Percentiles rank a stretch among this genome's conserved stretches.
phyloP scores from a whole-genome alignment of 1,140 invertebrate species.

The Lordiphosa stackelbergi region DNA sequence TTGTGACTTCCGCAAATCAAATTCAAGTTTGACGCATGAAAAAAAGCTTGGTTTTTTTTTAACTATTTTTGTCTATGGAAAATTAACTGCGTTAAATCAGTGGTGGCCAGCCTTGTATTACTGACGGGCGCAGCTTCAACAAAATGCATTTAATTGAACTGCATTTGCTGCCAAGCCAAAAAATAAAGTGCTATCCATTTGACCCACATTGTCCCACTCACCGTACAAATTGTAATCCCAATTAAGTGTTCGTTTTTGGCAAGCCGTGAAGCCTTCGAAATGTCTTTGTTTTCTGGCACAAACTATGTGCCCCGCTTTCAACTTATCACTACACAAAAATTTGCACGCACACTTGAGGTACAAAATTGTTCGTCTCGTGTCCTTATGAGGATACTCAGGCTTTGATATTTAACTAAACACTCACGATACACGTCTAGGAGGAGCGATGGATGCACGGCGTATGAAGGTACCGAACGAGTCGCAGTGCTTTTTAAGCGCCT shows the following conservation, averaged over 20 bases:
- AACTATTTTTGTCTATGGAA: not conserved
- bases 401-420: constrained; percentile 23
- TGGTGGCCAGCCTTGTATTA: no score
- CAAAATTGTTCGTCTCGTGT: constrained; percentile 39
- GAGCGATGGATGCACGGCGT: constrained; percentile 69
- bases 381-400: constrained; percentile 40
- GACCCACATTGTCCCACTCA: no score
- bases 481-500: constrained; percentile 69
- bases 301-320: no score
- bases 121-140: no score
- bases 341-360: not conserved
- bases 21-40: constrained; percentile 5
- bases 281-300: no score
- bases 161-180: no score
- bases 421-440: constrained; percentile 61
- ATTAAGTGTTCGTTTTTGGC: no score
- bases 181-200: no score
- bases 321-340: no score
- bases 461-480: constrained; percentile 54
- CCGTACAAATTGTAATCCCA: no score
- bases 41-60: not conserved
- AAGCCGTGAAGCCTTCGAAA: no score
- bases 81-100: not conserved
- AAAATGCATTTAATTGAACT: no score
- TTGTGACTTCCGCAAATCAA: constrained; percentile 43